These are phyloP conservation scores for Diadumene lineata DNA, from an alignment of 92 coral and sea anemone species.

Conservation along the genomic window DNA sequence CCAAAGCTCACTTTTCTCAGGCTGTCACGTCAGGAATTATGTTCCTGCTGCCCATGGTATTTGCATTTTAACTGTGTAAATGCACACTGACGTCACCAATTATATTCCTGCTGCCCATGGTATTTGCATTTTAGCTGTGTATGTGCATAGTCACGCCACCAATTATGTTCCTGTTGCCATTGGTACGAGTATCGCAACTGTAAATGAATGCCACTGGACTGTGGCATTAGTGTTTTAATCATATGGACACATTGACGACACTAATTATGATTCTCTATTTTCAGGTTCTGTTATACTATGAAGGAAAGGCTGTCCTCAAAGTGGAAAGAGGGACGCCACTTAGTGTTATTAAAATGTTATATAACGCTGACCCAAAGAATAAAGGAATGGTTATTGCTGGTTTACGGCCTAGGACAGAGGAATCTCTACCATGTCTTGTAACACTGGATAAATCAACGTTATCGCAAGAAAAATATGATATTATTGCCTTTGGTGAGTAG, in stretches of 20 bases:
- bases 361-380: slow-evolving; percentile 79
- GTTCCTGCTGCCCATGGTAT: no score
- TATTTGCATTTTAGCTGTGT: no score
- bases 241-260: neutral
- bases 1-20: no score
- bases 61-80: no score
- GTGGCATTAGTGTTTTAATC: no score
- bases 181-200: no score
- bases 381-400: slow-evolving; percentile 79
- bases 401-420: slow-evolving; percentile 71
- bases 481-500: slow-evolving; percentile 72
- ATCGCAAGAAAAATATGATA: slow-evolving; percentile 80
- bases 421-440: slow-evolving; percentile 73
- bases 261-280: neutral
- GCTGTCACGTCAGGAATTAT: no score
- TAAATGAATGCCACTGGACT: neutral
- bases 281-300: slow-evolving; percentile 77
- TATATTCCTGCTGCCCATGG: no score
- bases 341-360: slow-evolving; percentile 72
- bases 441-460: slow-evolving; percentile 75
- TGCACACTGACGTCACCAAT: no score
- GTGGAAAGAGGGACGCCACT: slow-evolving; percentile 87
- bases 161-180: no score
- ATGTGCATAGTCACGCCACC: no score
- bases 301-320: slow-evolving; percentile 70